Evolutionary conservation across 1,140 invertebrate species (phyloP).

Genomic region (Lordiphosa clarofinis): DNA sequence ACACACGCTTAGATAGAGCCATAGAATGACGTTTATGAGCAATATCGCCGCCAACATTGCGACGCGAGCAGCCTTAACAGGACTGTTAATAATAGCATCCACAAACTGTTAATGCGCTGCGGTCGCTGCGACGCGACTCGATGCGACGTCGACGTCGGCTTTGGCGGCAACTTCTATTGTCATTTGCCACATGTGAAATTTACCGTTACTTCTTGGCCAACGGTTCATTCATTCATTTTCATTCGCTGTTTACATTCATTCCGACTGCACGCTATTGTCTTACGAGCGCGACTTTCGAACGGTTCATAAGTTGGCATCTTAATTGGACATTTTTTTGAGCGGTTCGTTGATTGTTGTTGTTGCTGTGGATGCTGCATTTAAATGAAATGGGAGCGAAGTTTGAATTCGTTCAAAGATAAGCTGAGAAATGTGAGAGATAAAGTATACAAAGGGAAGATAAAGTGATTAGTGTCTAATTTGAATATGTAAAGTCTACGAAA

Average conservation of each 20-base stretch:
- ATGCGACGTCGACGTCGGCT: slow-evolving; percentile 4
- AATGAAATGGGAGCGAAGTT: not conserved
- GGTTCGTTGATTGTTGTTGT: not conserved
- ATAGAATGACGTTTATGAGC: slow-evolving; percentile 76
- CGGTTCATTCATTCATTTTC: slow-evolving; percentile 51
- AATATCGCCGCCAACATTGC: slow-evolving; percentile 41
- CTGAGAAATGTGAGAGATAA: not conserved
- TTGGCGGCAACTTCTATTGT: slow-evolving; percentile 53
- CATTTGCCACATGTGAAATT: slow-evolving; percentile 75
- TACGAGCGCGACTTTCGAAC: slow-evolving; percentile 37
- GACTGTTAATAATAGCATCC: slow-evolving; percentile 53
- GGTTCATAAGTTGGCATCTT: slow-evolving; percentile 14
- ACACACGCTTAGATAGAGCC: slow-evolving; percentile 27
- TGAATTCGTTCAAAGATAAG: not conserved
- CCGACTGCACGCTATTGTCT: slow-evolving; percentile 29
- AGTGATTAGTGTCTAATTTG: not conserved
- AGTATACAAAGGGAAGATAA: not conserved
- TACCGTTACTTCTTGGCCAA: slow-evolving; percentile 68
- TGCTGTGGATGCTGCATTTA: not conserved
- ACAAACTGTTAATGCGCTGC: slow-evolving; percentile 41
- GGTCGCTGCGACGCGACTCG: slow-evolving; percentile 9
- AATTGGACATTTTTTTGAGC: slow-evolving; percentile 14
- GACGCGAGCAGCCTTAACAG: slow-evolving; percentile 32
- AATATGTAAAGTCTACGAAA: not conserved
- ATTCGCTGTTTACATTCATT: slow-evolving; percentile 74